These are phyloP conservation scores for Noctua fimbriata DNA, from an alignment of 2,888 invertebrate genomes.

Conservation along the genomic window DNA sequence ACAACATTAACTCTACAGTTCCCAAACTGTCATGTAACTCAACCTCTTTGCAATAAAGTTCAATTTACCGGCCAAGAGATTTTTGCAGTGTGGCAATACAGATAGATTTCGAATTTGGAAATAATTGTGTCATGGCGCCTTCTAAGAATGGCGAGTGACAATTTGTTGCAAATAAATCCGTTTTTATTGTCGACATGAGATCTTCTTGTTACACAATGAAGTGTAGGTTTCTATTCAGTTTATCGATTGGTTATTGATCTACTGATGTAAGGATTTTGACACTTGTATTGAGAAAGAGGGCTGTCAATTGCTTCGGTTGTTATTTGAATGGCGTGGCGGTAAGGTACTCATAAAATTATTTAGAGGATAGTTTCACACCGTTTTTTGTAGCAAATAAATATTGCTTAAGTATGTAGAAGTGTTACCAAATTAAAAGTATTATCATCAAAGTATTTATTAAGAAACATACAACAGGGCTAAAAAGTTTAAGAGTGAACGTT, in stretches of 20 bases:
- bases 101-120: conserved; percentile 75
- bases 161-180: conserved; percentile 85
- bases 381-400: conserved; percentile 26
- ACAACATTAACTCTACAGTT: conserved; percentile 70
- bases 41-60: conserved; percentile 41
- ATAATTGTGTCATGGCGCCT: conserved; percentile 82
- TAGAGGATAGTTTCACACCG: conserved; percentile 17
- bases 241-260: conserved; percentile 64
- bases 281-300: conserved; percentile 42
- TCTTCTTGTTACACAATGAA: conserved; percentile 57
- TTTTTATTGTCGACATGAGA: conserved; percentile 65
- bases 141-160: conserved; percentile 81
- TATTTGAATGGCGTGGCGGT: conserved; percentile 46
- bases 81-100: conserved; percentile 40
- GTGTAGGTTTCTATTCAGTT: conserved; percentile 58
- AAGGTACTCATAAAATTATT: conserved; percentile 23
- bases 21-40: conserved; percentile 47
- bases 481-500: not conserved
- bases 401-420: not conserved
- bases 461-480: not conserved
- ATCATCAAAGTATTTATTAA: not conserved
- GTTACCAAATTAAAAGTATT: not conserved
- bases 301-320: conserved; percentile 51
- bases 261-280: conserved; percentile 48
- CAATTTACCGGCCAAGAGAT: not conserved